Evolutionary conservation across 2,797 vertebrate species (phyloP).

Genomic region (Sebastes matsubarae): DNA sequence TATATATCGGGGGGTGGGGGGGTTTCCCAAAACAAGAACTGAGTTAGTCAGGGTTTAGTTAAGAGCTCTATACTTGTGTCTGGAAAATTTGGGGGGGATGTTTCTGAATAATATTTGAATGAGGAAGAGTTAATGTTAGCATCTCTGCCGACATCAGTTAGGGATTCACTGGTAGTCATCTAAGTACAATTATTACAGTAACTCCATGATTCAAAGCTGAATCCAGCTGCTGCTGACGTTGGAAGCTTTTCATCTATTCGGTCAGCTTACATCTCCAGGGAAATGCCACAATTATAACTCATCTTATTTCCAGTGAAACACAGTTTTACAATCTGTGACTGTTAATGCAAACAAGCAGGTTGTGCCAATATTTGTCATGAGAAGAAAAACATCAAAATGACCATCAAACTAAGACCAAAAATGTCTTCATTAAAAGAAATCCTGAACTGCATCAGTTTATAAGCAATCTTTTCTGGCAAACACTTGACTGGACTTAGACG

Average conservation of each 20-base stretch:
- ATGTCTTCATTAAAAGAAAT: neutral
- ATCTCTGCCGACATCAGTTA: neutral
- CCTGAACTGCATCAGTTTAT: neutral
- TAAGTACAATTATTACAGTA: neutral
- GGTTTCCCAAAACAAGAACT: neutral
- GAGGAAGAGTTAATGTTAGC: neutral
- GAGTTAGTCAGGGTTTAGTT: neutral
- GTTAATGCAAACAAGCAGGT: neutral
- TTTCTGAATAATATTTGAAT: constrained; percentile 35
- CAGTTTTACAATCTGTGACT: neutral
- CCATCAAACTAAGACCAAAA: neutral
- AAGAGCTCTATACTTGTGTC: neutral
- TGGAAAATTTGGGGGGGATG: neutral
- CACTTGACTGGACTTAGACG: neutral
- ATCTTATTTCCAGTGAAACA: neutral
- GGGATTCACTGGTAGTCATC: constrained; percentile 3
- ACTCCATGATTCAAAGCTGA: constrained; percentile 21
- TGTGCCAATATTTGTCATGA: neutral
- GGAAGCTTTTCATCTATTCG: constrained; percentile 1
- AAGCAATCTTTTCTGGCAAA: neutral
- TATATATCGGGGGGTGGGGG: no score
- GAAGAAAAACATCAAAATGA: neutral
- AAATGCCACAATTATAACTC: constrained; percentile 3
- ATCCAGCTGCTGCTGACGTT: neutral
- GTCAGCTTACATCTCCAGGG: neutral